phyloP scores from a whole-genome alignment of 1,140 invertebrate species.

The Atta colombica region DNA sequence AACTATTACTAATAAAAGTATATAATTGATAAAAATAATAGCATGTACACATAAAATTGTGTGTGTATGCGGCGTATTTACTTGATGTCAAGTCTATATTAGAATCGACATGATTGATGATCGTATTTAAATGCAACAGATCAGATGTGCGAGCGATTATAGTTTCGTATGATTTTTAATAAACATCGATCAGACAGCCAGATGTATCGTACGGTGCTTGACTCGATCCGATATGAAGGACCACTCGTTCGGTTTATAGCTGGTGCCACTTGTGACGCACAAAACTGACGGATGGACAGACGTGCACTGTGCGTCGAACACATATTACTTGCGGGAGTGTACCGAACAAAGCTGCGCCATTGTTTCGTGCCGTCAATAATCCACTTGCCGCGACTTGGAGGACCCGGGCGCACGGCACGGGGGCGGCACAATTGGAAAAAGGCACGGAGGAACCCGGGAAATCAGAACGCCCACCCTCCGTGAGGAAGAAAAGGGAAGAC shows the following conservation, averaged over 20 bases:
- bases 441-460: constrained; percentile 69
- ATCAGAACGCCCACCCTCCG: constrained; percentile 61
- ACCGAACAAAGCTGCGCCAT: constrained; percentile 83
- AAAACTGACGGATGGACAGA: constrained; percentile 83
- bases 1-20: neutral
- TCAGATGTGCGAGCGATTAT: constrained; percentile 49
- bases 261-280: constrained; percentile 80
- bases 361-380: constrained; percentile 86
- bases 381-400: constrained; percentile 84
- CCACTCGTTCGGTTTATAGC: constrained; percentile 78
- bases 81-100: neutral
- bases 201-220: constrained; percentile 83
- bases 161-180: constrained; percentile 85
- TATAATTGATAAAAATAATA: no score
- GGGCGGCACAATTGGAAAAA: constrained; percentile 80
- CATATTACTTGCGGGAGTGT: constrained; percentile 80
- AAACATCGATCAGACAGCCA: constrained; percentile 85
- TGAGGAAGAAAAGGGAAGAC: constrained; percentile 62
- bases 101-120: neutral
- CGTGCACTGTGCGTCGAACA: constrained; percentile 79
- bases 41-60: neutral
- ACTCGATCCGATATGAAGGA: constrained; percentile 79
- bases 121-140: constrained; percentile 13
- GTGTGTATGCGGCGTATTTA: neutral
- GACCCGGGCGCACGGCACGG: constrained; percentile 69